Evolutionary conservation across 2,113 vertebrate species (phyloP).

Genomic region (Clarias gariepinus): DNA sequence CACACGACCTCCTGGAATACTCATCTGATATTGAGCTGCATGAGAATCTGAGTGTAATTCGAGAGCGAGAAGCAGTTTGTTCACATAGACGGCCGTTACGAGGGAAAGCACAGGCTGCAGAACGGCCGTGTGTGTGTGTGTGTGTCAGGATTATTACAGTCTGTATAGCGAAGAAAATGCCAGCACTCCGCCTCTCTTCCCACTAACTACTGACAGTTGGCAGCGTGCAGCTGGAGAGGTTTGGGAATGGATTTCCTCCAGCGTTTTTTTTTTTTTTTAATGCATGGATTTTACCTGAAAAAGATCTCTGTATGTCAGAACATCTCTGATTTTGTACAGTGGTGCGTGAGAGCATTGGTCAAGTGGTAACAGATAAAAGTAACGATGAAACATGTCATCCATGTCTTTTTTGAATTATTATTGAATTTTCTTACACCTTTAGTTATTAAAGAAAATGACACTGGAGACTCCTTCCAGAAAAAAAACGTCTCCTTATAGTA

Average conservation of each 20-base stretch:
- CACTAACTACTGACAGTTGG: slow-evolving; percentile 51
- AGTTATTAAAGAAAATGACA: neutral
- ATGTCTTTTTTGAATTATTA: neutral
- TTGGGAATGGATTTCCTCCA: slow-evolving; percentile 49
- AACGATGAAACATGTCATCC: neutral
- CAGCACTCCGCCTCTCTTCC: slow-evolving; percentile 58
- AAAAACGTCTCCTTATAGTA: neutral
- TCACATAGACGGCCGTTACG: slow-evolving; percentile 51
- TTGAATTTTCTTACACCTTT: neutral
- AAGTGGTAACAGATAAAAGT: neutral
- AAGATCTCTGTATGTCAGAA: neutral
- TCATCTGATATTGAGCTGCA: neutral
- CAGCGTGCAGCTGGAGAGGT: slow-evolving; percentile 50
- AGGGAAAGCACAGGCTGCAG: slow-evolving; percentile 39
- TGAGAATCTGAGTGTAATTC: slow-evolving; percentile 18
- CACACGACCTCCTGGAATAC: neutral
- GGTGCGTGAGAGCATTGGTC: neutral
- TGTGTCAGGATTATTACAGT: slow-evolving; percentile 55
- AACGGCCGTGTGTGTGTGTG: slow-evolving; percentile 35
- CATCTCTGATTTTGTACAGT: neutral
- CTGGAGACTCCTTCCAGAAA: neutral
- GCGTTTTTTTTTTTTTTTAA: slow-evolving; percentile 21
- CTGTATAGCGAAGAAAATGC: slow-evolving; percentile 47
- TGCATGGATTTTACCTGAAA: neutral
- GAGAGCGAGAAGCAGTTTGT: slow-evolving; percentile 50